phyloP scores from a whole-genome alignment of 2,113 vertebrate genomes.

The rabbit (Oryctolagus cuniculus) region mOryCun1.1 NC_091436.1:70837001-70837500 shows the following conservation, averaged over 20 bases:
- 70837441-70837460: not conserved
- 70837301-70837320: slow-evolving; percentile 26
- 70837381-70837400: slow-evolving; percentile 28
- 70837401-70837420: slow-evolving; percentile 10
- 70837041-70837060: not conserved
- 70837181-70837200: not conserved
- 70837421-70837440: slow-evolving; percentile 54
- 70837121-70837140: not conserved
- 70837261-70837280: not conserved
- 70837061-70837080: not conserved
- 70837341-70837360: slow-evolving; percentile 41
- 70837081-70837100: slow-evolving; percentile 15
- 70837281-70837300: slow-evolving; percentile 41
- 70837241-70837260: slow-evolving; percentile 16
- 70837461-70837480: slow-evolving; percentile 66
- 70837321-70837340: slow-evolving; percentile 2
- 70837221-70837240: slow-evolving; percentile 35
- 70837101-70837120: not conserved
- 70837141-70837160: not conserved
- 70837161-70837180: not conserved
- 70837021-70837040: slow-evolving; percentile 7
- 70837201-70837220: not conserved
- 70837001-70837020: not conserved
- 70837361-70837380: not conserved
- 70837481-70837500: slow-evolving; percentile 53